phyloP scores from a whole-genome alignment of 2,797 vertebrate genomes.

The Urocyon cinereoargenteus region DNA sequence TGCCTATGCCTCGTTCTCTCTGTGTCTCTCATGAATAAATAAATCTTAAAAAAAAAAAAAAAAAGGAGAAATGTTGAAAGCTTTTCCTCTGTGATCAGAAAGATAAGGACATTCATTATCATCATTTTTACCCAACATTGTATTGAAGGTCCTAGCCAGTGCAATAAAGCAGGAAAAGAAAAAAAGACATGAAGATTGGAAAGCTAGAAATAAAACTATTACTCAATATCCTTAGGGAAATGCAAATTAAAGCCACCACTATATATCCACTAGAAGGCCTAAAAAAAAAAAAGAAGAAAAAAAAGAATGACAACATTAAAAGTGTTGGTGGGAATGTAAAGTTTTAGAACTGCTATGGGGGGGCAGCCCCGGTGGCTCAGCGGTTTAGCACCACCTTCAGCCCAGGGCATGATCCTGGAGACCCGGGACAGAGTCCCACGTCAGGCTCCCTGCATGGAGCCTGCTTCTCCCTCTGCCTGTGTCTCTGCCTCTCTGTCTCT shows the following conservation, averaged over 20 bases:
- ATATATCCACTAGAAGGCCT: background rate
- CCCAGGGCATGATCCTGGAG: too few species aligned
- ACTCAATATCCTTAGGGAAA: background rate
- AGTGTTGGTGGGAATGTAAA: background rate
- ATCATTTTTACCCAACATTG: background rate
- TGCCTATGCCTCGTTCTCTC: too few species aligned
- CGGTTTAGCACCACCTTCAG: too few species aligned
- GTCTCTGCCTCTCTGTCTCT: too few species aligned
- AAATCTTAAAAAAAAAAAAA: background rate
- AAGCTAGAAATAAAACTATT: constrained; percentile 28
- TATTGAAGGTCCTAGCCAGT: background rate
- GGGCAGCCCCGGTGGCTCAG: too few species aligned
- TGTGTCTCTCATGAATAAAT: too few species aligned
- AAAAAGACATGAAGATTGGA: background rate
- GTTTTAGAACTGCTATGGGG: background rate
- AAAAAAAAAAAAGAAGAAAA: constrained; percentile 38
- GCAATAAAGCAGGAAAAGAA: constrained; percentile 13
- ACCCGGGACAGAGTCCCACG: too few species aligned
- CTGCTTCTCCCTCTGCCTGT: too few species aligned
- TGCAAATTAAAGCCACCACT: constrained; percentile 46
- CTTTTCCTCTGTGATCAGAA: background rate
- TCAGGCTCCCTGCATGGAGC: too few species aligned
- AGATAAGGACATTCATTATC: background rate
- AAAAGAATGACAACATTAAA: constrained; percentile 49
- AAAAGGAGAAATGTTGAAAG: background rate